Evolutionary conservation across 1,140 invertebrate species (phyloP).

Genomic region (Papilio dardanus): DNA sequence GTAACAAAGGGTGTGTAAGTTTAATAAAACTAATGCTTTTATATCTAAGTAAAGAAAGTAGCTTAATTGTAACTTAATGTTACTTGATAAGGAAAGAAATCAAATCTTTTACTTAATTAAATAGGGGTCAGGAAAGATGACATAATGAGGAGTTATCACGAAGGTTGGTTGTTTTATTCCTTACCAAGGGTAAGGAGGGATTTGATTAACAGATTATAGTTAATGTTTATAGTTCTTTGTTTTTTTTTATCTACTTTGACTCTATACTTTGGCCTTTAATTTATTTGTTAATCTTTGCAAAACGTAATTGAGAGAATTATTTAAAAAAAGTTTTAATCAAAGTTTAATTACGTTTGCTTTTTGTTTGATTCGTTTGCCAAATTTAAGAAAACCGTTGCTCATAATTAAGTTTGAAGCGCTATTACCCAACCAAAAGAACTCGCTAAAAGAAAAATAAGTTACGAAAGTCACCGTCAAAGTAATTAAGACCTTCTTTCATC

Average conservation of each 20-base stretch:
- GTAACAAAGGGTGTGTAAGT: not conserved
- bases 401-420: conserved; percentile 6
- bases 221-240: not conserved
- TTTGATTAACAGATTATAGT: not conserved
- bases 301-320: too few relatives aligned
- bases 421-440: not conserved
- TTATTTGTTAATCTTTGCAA: not conserved
- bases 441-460: not conserved
- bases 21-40: conserved; percentile 5
- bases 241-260: too few relatives aligned
- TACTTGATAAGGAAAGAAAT: conserved; percentile 13
- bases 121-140: conserved; percentile 20
- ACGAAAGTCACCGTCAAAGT: not conserved
- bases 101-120: conserved; percentile 27
- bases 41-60: not conserved
- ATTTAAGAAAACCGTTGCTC: not conserved
- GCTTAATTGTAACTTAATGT: not conserved
- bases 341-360: not conserved
- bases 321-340: too few relatives aligned
- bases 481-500: not conserved
- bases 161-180: not conserved
- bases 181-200: too few relatives aligned
- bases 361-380: not conserved
- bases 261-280: too few relatives aligned
- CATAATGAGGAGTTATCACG: conserved; percentile 13